Evolutionary conservation across 2,113 vertebrate genomes (phyloP), one percentile per base, ranked within the genome.

Genomic region (Ellobius talpinus): DNA sequence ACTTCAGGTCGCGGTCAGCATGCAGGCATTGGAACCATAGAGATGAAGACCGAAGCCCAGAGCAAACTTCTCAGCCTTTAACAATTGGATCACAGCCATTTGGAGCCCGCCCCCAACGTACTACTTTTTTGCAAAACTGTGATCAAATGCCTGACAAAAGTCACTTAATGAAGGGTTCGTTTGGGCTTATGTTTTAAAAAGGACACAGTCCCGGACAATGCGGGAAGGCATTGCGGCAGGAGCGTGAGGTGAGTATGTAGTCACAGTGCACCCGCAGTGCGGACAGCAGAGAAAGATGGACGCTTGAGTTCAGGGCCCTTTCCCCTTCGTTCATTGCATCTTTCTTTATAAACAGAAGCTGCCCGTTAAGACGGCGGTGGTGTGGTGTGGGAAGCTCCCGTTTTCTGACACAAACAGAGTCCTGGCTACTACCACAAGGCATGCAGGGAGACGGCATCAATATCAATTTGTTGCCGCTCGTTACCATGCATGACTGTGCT

Each of bases 341-440:
- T 65, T 31, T 73, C 70, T 85, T 8, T 61, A 45, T 77, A 93
- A 92, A 89, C 13, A 90, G 88, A 96, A 89, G 66, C 39, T 19
- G 31, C 82, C 61, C 33, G 47, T 81, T 89, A 93, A 92, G 65
- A 42, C 3, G 7, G 66, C n/a, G n/a, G n/a, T n/a, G 61, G 36
- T 81, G 50, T 70, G n/a, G 26, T 76, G 39, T 17, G 19, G 68
- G 68, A 91, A 92, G 68, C n/a, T 85, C 65, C 19, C 21, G 8
- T 89, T 94, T 93, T 74, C 61, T 79, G 86, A 87, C 36, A n/a
- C 68, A 89, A 87, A 61, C 58, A 63, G 77, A 93, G 58, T 82
- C 45, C 42, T 36, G 8, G 76, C 84, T 91, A 8, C 93, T 55
- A 24, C 50, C 47, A 23, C 79, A 77, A 94, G 52, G 76, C 82